Evolutionary conservation across 2,113 vertebrate genomes (phyloP).

Genomic region (Motacilla tschutschensis): DNA sequence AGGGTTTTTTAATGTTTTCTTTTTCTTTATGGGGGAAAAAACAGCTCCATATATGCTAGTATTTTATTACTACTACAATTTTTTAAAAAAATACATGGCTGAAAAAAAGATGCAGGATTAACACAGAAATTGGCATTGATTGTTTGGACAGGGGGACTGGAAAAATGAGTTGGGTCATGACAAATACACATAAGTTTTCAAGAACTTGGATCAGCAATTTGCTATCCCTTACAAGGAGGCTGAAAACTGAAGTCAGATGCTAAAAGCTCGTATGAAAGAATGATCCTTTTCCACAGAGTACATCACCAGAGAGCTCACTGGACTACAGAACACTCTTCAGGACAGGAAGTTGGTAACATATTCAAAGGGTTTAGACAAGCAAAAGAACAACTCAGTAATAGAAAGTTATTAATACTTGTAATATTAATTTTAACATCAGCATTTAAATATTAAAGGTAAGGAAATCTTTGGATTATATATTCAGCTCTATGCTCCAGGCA

Average conservation of each 20-base stretch:
- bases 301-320: neutral
- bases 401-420: neutral
- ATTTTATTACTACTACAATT: neutral
- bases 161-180: neutral
- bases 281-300: neutral
- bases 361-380: neutral
- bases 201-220: neutral
- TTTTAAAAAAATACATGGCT: neutral
- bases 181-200: neutral
- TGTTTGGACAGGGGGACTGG: neutral
- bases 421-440: neutral
- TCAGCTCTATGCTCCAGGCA: neutral
- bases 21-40: neutral
- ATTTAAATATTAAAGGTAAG: neutral
- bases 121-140: neutral
- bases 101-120: neutral
- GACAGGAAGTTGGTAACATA: neutral
- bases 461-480: neutral
- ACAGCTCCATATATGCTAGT: neutral
- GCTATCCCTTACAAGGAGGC: neutral
- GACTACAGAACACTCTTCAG: neutral
- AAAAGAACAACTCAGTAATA: neutral
- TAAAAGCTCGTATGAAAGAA: neutral
- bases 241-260: neutral
- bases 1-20: neutral